Evolutionary conservation across 2,797 vertebrate genomes (phyloP), one percentile per base, ranked within the genome.

Genomic region (Bryconaethiops microstoma): DNA sequence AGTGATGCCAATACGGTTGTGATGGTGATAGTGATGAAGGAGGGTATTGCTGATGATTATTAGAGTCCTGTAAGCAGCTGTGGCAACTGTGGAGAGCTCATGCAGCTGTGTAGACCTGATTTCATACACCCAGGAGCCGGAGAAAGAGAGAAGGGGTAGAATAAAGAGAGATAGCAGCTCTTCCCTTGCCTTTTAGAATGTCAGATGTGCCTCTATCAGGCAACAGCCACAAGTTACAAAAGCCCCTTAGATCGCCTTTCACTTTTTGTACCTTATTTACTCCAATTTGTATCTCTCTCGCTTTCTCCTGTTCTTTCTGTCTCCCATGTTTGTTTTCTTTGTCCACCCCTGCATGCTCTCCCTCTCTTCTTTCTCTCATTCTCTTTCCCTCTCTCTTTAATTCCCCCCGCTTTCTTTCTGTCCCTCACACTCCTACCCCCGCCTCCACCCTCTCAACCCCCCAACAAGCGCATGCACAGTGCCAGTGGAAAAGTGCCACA

Each of bases 401-500:
- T 10, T 16, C 42, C 67, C 13, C n/a, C 10, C 19, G 48, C 40
- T 50, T 21, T 45, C 10, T 69, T 14, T 48, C 42, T 23, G 9
- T 48, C n/a, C 23, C 67, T 50, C 19, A 3, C 67, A 42, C 6
- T 35, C 35, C 35, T 35, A 35, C 67, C 4, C n/a, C 17, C 6
- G n/a, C n/a, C n/a, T n/a, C n/a, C n/a, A n/a, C 23, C 23, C 60
- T 21, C 59, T 13, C 42, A 6, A 7, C 35, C 40, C n/a, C 42
- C 69, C 21, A 39, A 63, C 52, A 52, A 14, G 13, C 42, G 59
- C 55, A 59, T 45, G 14, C 35, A 70, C 23, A 72, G 16, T 69
- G 71, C 74, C 76, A 68, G 52, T 67, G 59, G 73, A 81, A 76
- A 60, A 85, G 89, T 88, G 89, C 91, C 87, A 86, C 88, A 85